Evolutionary conservation across 1,140 invertebrate species (phyloP), one percentile per base, ranked within the genome.

Genomic region (Drosophila santomea): DNA sequence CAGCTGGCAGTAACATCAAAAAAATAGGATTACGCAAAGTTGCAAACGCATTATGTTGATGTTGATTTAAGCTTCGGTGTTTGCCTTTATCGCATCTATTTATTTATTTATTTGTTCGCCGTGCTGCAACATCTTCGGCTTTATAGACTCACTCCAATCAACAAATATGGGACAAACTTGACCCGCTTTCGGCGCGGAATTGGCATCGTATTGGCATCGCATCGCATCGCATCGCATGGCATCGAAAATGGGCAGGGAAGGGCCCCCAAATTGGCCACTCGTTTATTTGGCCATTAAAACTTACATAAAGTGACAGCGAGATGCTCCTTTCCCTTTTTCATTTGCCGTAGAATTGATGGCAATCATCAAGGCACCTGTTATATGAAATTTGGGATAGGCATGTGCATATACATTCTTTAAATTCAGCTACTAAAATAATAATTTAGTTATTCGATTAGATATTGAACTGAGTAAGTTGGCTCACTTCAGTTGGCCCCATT

Each of bases 41-140:
- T 81, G 64, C 75, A 79, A 78, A 78, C 76, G 78, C 82, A 81
- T 88, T 86, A 86, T 88, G 78, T 63, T 85, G 83, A 76, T 83
- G 83, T 86, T 85, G 83, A 85, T 62, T 88, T 78, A 64, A 78
- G 77, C 58, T 59, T 56, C 56, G 52, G 61, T 82, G 55, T 82
- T 71, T 67, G 75, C 66, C 61, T 77, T 76, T 62, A 79, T 73
- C 64, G 59, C 64, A 73, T 79, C 72, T 78, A 73, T 44, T 76
- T 78, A 73, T 43, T 55, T 73, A 73, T 74, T 73, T 77, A 71
- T 82, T 82, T 81, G 62, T 71, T 63, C 45, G 54, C 54, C 74
- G 36, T 83, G 80, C 83, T 79, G 84, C 83, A 86, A 86, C 80
- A 72, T 71, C 68, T 71, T 54, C 32, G 2, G 23, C 8, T 10